Evolutionary conservation across 2,888 invertebrate species (phyloP).

Genomic region (Tanypteryx hageni): DNA sequence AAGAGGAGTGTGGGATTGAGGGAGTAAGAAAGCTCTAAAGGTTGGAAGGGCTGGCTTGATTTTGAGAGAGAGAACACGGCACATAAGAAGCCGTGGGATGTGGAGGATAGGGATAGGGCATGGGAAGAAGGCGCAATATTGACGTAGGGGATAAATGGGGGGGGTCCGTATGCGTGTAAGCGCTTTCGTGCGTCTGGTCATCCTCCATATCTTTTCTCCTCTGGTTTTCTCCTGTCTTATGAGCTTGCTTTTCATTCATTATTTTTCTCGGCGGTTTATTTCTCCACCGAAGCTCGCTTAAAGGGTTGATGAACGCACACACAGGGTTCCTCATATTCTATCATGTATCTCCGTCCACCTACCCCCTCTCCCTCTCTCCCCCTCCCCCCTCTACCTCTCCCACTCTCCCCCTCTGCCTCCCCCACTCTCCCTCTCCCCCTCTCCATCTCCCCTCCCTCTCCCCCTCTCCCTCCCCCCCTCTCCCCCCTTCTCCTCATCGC

Average conservation of each 20-base stretch:
- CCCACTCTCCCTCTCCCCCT: too few relatives aligned
- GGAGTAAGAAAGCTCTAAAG: too few relatives aligned
- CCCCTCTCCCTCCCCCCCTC: too few relatives aligned
- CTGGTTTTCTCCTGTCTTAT: neutral
- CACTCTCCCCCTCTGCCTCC: too few relatives aligned
- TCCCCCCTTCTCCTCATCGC: too few relatives aligned
- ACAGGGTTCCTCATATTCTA: too few relatives aligned
- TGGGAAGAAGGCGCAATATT: neutral
- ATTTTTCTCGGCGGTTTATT: constrained; percentile 11
- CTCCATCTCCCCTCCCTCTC: too few relatives aligned
- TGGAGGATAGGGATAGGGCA: neutral
- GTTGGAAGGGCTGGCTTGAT: too few relatives aligned
- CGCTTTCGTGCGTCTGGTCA: neutral
- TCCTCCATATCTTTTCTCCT: neutral
- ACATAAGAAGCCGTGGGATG: neutral
- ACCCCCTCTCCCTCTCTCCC: too few relatives aligned
- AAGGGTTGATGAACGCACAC: neutral
- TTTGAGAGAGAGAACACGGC: neutral
- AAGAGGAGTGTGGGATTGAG: neutral
- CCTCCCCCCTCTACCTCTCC: too few relatives aligned
- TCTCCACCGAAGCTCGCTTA: neutral
- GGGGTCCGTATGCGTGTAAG: neutral
- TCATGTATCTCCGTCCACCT: too few relatives aligned
- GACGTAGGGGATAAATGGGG: neutral
- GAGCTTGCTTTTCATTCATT: constrained; percentile 26